Evolutionary conservation across 2,797 vertebrate genomes (phyloP), one percentile per base, ranked within the genome.

Genomic region (Sebastes jordani): DNA sequence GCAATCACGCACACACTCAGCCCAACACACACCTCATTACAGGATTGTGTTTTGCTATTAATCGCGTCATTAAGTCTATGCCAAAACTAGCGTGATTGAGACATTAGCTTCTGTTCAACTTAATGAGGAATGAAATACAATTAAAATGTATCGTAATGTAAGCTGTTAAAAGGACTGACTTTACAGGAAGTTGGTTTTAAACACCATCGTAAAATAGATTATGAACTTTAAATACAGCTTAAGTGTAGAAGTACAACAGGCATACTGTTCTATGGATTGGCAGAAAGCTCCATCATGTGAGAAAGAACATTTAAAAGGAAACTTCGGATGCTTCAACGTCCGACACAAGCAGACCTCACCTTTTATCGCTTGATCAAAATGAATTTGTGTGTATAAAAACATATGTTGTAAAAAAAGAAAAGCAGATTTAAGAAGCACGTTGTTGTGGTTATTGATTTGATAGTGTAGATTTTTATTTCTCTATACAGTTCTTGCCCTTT

Each of bases 61-160:
- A 87, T 76, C 67, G 81, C 83, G 27, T 79, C 87, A 88, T 90
- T 89, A 91, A 78, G 77, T 78, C 71, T n/a, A 76, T 71, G 77
- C 67, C 63, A 84, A 88, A 84, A 91, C 49, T 63, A 73, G 72
- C 54, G 11, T 58, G 81, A 91, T 84, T 86, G 80, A 88, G 78
- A 83, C 83, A 84, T 86, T 78, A 89, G 73, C 75, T 11, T 77
- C 75, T 27, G 60, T 70, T 84, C 54, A 71, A 67, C 72, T 69
- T 86, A 88, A 89, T 83, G 82, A 69, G 71, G 71, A 84, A 81
- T 78, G 65, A 76, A 84, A 88, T 9, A 56, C 76, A 74, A 83
- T 82, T 80, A 67, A 81, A 78, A 77, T 27, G 52, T 29, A 58
- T 80, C 63, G 64, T 64, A 42, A 77, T 80, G 38, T 71, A 27